Conservation (phyloP, 2,888 invertebrate genomes). For the Eristalis arbustorum region DNA sequence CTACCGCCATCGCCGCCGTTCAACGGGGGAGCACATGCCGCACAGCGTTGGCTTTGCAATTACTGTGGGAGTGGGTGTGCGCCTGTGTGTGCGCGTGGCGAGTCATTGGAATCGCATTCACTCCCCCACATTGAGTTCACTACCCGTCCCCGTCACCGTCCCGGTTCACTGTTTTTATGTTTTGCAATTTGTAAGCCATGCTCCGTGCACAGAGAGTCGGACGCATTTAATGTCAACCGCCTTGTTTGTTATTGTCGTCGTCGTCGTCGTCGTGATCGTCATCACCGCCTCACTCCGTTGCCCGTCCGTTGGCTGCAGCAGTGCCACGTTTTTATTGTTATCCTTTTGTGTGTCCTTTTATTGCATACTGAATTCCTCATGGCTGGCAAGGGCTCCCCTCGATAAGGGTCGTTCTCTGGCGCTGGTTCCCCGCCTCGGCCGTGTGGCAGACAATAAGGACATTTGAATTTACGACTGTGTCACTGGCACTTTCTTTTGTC, state of each 20-base stretch:
- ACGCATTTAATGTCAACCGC: constrained; percentile 61
- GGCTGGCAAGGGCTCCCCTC: constrained; percentile 2
- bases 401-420: background rate
- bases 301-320: constrained; percentile 9
- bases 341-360: constrained; percentile 47
- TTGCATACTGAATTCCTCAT: constrained; percentile 47
- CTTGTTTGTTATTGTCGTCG: constrained; percentile 49
- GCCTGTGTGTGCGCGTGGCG: constrained; percentile 5
- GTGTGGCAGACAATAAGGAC: constrained; percentile 47
- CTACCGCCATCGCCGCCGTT: constrained; percentile 18
- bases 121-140: background rate
- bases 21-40: constrained; percentile 7
- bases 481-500: constrained; percentile 51
- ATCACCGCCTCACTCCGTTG: background rate
- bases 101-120: constrained; percentile 29
- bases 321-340: constrained; percentile 48
- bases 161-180: background rate
- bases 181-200: constrained; percentile 51
- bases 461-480: constrained; percentile 61
- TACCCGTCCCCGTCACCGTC: background rate
- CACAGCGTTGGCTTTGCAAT: constrained; percentile 7
- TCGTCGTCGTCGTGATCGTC: constrained; percentile 13
- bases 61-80: constrained; percentile 11
- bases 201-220: constrained; percentile 22
- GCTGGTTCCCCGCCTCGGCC: background rate